Conservation (phyloP, 1,140 invertebrate genomes). For the Drosophila parvula region DNA sequence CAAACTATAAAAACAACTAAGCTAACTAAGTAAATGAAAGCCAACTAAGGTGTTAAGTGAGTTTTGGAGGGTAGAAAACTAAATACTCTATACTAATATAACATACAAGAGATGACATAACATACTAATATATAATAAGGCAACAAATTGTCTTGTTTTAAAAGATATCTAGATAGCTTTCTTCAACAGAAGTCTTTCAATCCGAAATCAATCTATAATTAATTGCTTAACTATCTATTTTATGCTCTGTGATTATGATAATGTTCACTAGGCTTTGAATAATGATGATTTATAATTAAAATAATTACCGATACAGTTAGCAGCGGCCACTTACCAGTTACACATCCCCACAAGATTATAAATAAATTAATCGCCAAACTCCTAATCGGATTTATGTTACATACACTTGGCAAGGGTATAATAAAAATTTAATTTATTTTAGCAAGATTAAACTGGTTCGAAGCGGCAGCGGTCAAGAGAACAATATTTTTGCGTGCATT, state of each 20-base stretch:
- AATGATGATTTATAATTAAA: neutral
- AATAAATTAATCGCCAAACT: slow-evolving; percentile 21
- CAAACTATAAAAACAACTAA: slow-evolving; percentile 37
- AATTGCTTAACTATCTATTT: neutral
- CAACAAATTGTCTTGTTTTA: neutral
- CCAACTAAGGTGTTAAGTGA: slow-evolving; percentile 9
- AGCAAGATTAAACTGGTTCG: slow-evolving; percentile 59
- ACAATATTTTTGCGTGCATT: slow-evolving; percentile 56
- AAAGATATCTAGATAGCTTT: neutral
- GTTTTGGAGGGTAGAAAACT: neutral
- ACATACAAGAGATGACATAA: neutral
- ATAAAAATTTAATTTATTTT: slow-evolving; percentile 44
- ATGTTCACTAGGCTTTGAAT: neutral
- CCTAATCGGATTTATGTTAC: slow-evolving; percentile 44
- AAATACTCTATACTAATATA: slow-evolving; percentile 9
- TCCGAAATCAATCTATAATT: neutral
- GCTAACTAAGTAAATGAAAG: slow-evolving; percentile 31
- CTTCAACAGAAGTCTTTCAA: neutral
- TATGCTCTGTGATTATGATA: neutral
- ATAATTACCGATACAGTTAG: slow-evolving; percentile 14
- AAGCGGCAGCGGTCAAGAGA: slow-evolving; percentile 48
- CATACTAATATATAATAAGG: no score
- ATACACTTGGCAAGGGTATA: slow-evolving; percentile 41
- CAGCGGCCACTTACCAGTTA: neutral
- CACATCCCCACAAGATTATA: slow-evolving; percentile 3